Base-by-base conservation (phyloP, 2,113 vertebrate species). In the Catharus fuscescens region DNA sequence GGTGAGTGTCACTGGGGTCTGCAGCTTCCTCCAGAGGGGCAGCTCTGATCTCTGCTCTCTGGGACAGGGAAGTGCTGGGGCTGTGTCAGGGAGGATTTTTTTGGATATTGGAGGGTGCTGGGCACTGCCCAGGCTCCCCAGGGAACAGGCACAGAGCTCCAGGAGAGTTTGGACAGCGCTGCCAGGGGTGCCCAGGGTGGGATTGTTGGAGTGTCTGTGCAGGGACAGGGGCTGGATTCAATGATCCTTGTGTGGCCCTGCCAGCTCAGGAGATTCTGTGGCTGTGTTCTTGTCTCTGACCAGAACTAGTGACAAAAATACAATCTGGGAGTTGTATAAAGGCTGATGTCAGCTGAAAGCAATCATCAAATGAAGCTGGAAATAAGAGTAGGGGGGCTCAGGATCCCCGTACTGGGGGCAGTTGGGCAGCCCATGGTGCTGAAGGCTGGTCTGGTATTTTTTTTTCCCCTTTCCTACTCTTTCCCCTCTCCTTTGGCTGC, bases 371-470 rank as follows among this genome's bases (percentile, higher is more conserved):
- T 54, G 25, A 77, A 69, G 36, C 48, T 93, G 86, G 36, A 47
- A 31, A 54, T 26, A 38, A 38, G 8, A 31, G 45, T 44, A 53
- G 10, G 14, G 31, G 42, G 32, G 19, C 34, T 80, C 3, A 1
- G 44, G 45, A 57, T 83, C 4, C 32, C 23, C n/a, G 12, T 26
- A 24, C 20, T 32, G 60, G 21, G 44, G 47, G 32, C 42, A 42
- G 3, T 3, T 62, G 88, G 56, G 34, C 59, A 50, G 50, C 18
- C 42, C 0, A 0, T 44, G 45, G 25, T 85, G 69, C 48, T 0
- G 0, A 53, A 64, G 18, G 48, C 38, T 65, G 54, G 1, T 62
- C 26, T 54, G 32, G 20, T 76, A 0, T 1, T 57, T 1, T 18
- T 8, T 21, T 32, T 53, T 28, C 44, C 52, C 52, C 4, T 52